Percentiles rank a stretch among this genome's conserved stretches.
These are phyloP conservation scores for Itoplectis maculator DNA, from an alignment of 2,888 invertebrate species.

Conservation along the genomic window DNA sequence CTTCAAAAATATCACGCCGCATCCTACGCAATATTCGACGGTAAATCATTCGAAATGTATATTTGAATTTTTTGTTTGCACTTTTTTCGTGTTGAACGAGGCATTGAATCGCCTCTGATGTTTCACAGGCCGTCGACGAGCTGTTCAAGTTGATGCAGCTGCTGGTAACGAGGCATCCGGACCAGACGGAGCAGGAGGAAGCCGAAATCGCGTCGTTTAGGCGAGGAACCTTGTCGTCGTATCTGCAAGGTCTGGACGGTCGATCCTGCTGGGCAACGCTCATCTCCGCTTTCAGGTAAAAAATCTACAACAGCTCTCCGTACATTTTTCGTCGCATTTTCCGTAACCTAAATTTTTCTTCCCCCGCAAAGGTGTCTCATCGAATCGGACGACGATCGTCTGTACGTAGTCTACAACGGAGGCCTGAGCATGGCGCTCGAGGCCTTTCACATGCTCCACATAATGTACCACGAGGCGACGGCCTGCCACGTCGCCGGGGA, in stretches of 20 bases:
- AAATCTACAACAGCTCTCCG: background rate
- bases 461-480: slow-evolving; percentile 97
- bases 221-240: slow-evolving; percentile 94
- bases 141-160: slow-evolving; percentile 95
- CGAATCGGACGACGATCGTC: slow-evolving; percentile 94
- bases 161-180: slow-evolving; percentile 93
- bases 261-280: slow-evolving; percentile 97
- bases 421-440: slow-evolving; percentile 89
- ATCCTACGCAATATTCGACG: slow-evolving; percentile 95
- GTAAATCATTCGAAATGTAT: slow-evolving; percentile 81
- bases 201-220: slow-evolving; percentile 94
- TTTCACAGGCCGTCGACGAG: slow-evolving; percentile 92
- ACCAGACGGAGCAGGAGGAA: slow-evolving; percentile 90
- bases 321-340: background rate
- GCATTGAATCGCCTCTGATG: slow-evolving; percentile 15
- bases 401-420: slow-evolving; percentile 95
- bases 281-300: slow-evolving; percentile 90
- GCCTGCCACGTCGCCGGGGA: slow-evolving; percentile 94
- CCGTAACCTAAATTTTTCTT: too few relatives aligned
- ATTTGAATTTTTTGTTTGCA: background rate
- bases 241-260: slow-evolving; percentile 94
- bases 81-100: background rate
- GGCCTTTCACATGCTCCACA: slow-evolving; percentile 95
- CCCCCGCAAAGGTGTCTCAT: slow-evolving; percentile 89
- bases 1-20: slow-evolving; percentile 98